These are phyloP conservation scores for Coregonus ussuriensis DNA, from an alignment of 2,797 vertebrate genomes.

Conservation along the genomic window DNA sequence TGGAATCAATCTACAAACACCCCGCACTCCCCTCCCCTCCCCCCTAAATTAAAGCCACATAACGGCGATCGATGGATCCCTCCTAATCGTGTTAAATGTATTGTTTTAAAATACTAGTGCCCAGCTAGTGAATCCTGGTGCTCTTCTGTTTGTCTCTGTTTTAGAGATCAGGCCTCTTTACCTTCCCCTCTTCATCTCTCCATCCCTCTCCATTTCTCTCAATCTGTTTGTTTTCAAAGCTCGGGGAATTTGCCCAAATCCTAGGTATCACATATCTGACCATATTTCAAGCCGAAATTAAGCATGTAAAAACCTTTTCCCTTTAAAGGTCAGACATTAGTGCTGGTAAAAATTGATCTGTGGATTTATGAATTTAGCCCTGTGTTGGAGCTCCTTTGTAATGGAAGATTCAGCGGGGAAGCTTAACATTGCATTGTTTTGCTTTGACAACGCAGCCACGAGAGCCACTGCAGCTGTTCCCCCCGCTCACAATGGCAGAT, in stretches of 20 bases:
- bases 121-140: constrained; percentile 78
- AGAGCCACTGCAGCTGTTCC: constrained; percentile 98
- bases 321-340: constrained; percentile 98
- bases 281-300: constrained; percentile 89
- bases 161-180: constrained; percentile 79
- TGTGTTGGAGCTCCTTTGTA: constrained; percentile 95
- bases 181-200: constrained; percentile 60
- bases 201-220: constrained; percentile 73
- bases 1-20: constrained; percentile 35
- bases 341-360: constrained; percentile 93
- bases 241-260: constrained; percentile 82
- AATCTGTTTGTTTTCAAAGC: constrained; percentile 89
- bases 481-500: constrained; percentile 99
- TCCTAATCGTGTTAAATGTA: constrained; percentile 80
- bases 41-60: constrained; percentile 77
- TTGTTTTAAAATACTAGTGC: constrained; percentile 82
- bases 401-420: constrained; percentile 95
- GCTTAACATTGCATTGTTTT: constrained; percentile 99
- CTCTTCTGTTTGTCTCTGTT: constrained; percentile 77
- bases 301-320: constrained; percentile 85
- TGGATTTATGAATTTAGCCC: constrained; percentile 98
- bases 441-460: constrained; percentile 97
- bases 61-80: constrained; percentile 78
- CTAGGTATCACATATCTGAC: constrained; percentile 90
- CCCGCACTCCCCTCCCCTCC: constrained; percentile 35